Base-by-base conservation (phyloP, 2,888 invertebrate species). In the Drepanosiphum platanoidis region DNA sequence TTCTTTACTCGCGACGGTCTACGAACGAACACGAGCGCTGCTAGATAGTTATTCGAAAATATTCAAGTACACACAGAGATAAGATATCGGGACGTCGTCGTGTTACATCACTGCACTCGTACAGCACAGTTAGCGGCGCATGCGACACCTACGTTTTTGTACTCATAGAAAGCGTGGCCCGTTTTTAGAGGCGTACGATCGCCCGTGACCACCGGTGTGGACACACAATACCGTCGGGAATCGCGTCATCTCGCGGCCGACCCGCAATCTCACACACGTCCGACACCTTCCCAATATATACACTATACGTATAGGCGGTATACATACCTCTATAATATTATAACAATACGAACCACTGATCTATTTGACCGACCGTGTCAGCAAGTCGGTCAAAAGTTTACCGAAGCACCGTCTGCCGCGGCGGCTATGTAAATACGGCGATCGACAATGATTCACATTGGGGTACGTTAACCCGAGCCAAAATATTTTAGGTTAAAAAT, bases 171-270 rank as follows among this genome's bases (percentile, higher is more conserved):
- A 81, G 80, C 52, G 36, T 58, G 52, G 36, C 70, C 13, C n/a
- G 68, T 68, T 46, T 80, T 68, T 36, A 52, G 34, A 70, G 32
- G 52, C 46, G n/a, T 70, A 27, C n/a, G 8, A n/a, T n/a, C n/a
- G n/a, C 30, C 82, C 58, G 61, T 34, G 72, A 82, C 42, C 82
- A 72, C n/a, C n/a, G n/a, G n/a, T n/a, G 82, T 72, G 82, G 39
- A 82, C 58, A 52, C 58, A 52, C 15, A 61, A 82, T 64, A 82
- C 52, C 52, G 11, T 8, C n/a, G 79, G 46, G 66, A 68, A 52
- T 36, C 68, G n/a, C 7, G 79, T 79, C 66, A 46, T 68, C 46
- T 80, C 46, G n/a, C n/a, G 18, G 46, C 36, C 68, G 9, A 52
- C 34, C 34, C 46, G 34, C 79, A 27, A 27, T 52, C n/a, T n/a